Evolutionary conservation across 1,140 invertebrate species (phyloP), one percentile per base, ranked within the genome.

Genomic region (Parasteatoda tepidariorum): DNA sequence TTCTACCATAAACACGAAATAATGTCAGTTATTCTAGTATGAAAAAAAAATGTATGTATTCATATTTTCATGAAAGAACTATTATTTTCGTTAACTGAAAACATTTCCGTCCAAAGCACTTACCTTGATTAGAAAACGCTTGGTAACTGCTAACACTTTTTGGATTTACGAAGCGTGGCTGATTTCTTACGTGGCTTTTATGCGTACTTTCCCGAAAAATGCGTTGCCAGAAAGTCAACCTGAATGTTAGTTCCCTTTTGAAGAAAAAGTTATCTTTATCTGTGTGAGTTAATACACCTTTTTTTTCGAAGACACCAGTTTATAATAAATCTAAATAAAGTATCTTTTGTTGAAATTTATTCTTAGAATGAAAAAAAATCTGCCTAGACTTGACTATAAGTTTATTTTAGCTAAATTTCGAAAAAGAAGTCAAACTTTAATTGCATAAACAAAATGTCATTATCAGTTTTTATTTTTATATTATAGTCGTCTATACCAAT

Each of bases 51-150:
- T 38, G 26, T 13, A 18, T 48, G 18, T 18, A 48, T 26, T 13
- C 2, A 28, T 15, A 61, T 31, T 61, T 24, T 61, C 48, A 22
- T 30, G 15, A 24, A 13, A 33, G 55, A 11, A 30, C 71, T 61
- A 74, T 61, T 78, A 78, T 38, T 78, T 66, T 78, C 28, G 61
- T 24, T 66, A 78, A 55, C 64, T 64, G 33, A 78, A 68, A 66
- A 64, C 61, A 78, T 59, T 38, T 66, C 30, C 61, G 34, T 18
- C 13, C 2, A 15, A 31, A 78, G 75, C 75, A 68, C 64, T 78
- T 66, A 78, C 61, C 26, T 30, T 78, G 64, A 78, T 78, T 66
- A 78, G 75, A 66, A 66, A 78, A 41, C 66, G 26, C 22, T 30
- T 26, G 59, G 48, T 31, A 66, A 68, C 75, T 61, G 71, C 57